phyloP scores from a whole-genome alignment of 2,888 invertebrate genomes.

The Andrena haemorrhoa region DNA sequence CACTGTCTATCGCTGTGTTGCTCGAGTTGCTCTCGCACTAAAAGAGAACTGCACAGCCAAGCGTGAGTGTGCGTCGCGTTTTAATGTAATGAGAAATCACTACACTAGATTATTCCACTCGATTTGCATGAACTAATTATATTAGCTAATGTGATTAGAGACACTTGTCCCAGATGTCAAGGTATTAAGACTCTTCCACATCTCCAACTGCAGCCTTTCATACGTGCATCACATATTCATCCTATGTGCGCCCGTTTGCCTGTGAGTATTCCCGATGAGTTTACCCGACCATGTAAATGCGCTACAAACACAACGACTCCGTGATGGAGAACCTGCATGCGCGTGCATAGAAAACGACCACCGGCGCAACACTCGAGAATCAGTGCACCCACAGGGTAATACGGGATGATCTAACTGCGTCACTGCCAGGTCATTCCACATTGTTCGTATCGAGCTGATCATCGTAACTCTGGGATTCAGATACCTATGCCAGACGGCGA shows the following conservation, averaged over 20 bases:
- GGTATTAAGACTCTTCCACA: conserved; percentile 3
- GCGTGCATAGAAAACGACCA: conserved; percentile 44
- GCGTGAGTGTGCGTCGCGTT: too few relatives aligned
- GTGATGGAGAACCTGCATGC: conserved; percentile 15
- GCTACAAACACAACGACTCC: not conserved
- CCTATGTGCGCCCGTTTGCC: not conserved
- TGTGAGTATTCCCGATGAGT: not conserved
- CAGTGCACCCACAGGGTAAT: conserved; percentile 55
- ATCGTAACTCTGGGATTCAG: conserved; percentile 60
- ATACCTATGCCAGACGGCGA: conserved; percentile 49
- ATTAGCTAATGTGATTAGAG: not conserved
- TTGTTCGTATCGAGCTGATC: conserved; percentile 60
- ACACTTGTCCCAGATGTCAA: conserved; percentile 2
- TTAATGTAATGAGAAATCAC: too few relatives aligned
- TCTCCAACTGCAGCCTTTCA: not conserved
- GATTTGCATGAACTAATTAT: not conserved
- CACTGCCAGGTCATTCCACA: conserved; percentile 57
- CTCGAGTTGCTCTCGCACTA: too few relatives aligned
- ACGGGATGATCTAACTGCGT: conserved; percentile 66
- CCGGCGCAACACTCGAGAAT: conserved; percentile 46
- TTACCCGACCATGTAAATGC: not conserved
- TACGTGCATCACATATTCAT: not conserved
- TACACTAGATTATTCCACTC: not conserved
- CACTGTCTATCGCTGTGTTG: too few relatives aligned
- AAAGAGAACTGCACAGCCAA: too few relatives aligned